A percentile compares a stretch with the other conserved stretches of the same genome.
phyloP scores from a whole-genome alignment of 2,113 vertebrate species.

The Syngnathus scovelli region DNA sequence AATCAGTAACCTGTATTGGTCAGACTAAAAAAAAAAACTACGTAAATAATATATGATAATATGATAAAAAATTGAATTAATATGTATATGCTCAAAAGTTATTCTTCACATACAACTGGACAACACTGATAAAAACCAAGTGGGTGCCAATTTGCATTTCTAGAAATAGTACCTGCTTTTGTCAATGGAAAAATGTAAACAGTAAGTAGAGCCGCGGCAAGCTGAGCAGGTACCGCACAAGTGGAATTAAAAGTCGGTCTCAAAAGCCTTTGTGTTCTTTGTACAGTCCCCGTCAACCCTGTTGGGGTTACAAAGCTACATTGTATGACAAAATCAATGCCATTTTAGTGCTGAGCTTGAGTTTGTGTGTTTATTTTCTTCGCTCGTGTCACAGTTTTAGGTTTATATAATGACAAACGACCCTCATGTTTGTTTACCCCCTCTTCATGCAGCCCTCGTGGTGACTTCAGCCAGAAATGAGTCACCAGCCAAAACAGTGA shows the following conservation, averaged over 20 bases:
- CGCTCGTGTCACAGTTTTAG: slow-evolving; percentile 43
- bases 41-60: no score
- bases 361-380: slow-evolving; percentile 24
- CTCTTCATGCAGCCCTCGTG: slow-evolving; percentile 49
- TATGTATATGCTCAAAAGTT: not conserved
- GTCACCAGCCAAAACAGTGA: slow-evolving; percentile 32
- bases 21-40: no score
- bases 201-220: not conserved
- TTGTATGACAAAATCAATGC: slow-evolving; percentile 24
- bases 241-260: slow-evolving; percentile 21
- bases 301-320: slow-evolving; percentile 37
- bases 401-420: slow-evolving; percentile 46
- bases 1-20: no score
- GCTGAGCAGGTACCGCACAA: not conserved
- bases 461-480: slow-evolving; percentile 55
- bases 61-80: not conserved
- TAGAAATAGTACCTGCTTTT: not conserved
- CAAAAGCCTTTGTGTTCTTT: slow-evolving; percentile 9
- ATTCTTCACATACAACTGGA: no score
- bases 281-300: not conserved
- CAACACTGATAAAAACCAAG: not conserved
- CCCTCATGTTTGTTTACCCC: slow-evolving; percentile 54
- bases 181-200: not conserved
- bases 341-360: slow-evolving; percentile 19
- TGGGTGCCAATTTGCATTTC: not conserved